A percentile compares a stretch with the other conserved stretches of the same genome.
These are phyloP conservation scores for Tamandua tetradactyla DNA, from an alignment of 2,797 vertebrate genomes.

Conservation along the genomic window DNA sequence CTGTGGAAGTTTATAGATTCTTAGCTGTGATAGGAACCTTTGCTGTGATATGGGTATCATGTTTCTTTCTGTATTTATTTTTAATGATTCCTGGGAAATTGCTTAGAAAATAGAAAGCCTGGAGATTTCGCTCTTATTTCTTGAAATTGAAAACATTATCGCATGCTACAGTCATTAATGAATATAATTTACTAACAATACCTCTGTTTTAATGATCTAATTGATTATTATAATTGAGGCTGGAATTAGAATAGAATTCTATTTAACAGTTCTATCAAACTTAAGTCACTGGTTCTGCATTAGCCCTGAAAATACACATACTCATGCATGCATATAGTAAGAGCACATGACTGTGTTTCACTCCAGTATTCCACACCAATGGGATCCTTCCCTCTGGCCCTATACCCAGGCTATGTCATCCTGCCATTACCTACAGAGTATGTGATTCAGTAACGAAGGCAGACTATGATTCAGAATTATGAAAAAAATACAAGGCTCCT, in stretches of 20 bases:
- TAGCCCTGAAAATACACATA: background rate
- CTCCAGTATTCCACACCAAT: background rate
- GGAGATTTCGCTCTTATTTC: conserved; percentile 1
- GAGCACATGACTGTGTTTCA: background rate
- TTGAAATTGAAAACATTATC: conserved; percentile 32
- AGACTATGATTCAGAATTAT: background rate
- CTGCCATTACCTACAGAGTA: background rate
- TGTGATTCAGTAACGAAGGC: background rate
- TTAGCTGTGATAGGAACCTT: background rate
- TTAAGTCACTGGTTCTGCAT: background rate
- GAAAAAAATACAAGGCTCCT: background rate
- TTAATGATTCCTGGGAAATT: conserved; percentile 32
- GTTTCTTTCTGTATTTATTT: conserved; percentile 2
- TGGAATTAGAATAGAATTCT: background rate
- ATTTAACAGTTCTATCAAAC: background rate
- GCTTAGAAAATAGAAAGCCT: background rate
- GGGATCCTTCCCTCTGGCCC: background rate
- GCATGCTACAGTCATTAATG: conserved; percentile 43
- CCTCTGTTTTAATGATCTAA: background rate
- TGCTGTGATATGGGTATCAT: background rate
- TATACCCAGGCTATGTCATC: background rate
- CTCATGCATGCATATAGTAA: background rate
- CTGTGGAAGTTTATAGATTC: background rate
- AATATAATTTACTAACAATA: conserved; percentile 4
- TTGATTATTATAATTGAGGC: conserved; percentile 49